Evolutionary conservation across 2,888 invertebrate genomes (phyloP).

Genomic region (Andrena dorsata): DNA sequence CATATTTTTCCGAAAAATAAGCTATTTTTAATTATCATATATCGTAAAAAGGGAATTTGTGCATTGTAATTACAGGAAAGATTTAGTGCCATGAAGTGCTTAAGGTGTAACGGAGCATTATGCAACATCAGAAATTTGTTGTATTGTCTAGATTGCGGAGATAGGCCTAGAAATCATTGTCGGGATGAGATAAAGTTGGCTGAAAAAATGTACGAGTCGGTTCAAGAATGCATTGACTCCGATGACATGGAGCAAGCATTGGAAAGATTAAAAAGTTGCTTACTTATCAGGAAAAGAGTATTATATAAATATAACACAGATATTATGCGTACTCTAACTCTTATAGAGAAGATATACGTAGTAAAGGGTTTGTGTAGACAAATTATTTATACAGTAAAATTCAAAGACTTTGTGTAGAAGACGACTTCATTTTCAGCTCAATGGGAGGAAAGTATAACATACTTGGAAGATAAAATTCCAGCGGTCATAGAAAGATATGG

Average conservation of each 20-base stretch:
- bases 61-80: slow-evolving; percentile 79
- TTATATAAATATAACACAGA: slow-evolving; percentile 86
- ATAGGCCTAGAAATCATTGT: slow-evolving; percentile 68
- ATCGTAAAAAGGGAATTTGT: not conserved
- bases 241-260: slow-evolving; percentile 83
- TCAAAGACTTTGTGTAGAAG: not conserved
- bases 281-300: slow-evolving; percentile 84
- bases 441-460: slow-evolving; percentile 82
- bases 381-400: not conserved
- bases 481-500: slow-evolving; percentile 88
- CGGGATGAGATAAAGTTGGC: slow-evolving; percentile 80
- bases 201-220: slow-evolving; percentile 74
- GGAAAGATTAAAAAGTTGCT: slow-evolving; percentile 84
- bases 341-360: slow-evolving; percentile 86
- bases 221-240: slow-evolving; percentile 65
- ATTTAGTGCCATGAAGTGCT: slow-evolving; percentile 83
- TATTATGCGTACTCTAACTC: slow-evolving; percentile 85
- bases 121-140: slow-evolving; percentile 70
- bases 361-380: slow-evolving; percentile 84
- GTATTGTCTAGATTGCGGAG: slow-evolving; percentile 80
- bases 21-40: not conserved
- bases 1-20: not conserved
- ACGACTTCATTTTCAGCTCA: slow-evolving; percentile 79
- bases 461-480: slow-evolving; percentile 87
- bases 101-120: slow-evolving; percentile 82